phyloP scores from a whole-genome alignment of 2,797 vertebrate species.

The Buceros bicornis region DNA sequence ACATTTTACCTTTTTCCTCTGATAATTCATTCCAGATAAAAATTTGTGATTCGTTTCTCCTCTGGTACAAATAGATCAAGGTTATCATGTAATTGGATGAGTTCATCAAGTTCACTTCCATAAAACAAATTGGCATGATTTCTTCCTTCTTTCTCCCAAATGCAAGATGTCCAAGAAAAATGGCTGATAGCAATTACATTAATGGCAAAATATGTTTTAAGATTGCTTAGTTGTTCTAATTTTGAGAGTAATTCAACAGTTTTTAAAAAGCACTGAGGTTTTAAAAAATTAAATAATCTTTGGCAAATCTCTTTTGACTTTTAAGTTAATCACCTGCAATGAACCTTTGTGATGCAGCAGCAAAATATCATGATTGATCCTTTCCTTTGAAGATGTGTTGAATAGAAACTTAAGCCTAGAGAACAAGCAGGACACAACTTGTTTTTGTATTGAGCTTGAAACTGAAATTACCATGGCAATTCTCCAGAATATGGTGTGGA shows the following conservation, averaged over 20 bases:
- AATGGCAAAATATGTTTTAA: slow-evolving; percentile 36
- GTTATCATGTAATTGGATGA: slow-evolving; percentile 6
- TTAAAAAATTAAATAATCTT: not conserved
- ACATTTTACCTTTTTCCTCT: slow-evolving; percentile 9
- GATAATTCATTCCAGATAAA: slow-evolving; percentile 27
- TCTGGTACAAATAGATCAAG: slow-evolving; percentile 17
- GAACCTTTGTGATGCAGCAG: not conserved
- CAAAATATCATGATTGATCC: not conserved
- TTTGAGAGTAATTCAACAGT: not conserved
- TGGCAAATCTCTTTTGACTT: not conserved
- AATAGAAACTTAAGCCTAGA: not conserved
- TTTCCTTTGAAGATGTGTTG: not conserved
- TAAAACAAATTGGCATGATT: slow-evolving; percentile 15
- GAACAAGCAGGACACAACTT: not conserved
- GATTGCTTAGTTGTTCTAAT: not conserved
- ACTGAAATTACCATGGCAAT: not conserved
- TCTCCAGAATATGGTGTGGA: not conserved
- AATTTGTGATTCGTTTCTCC: not conserved
- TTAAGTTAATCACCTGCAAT: not conserved
- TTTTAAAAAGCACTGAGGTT: not conserved
- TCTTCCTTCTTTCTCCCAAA: slow-evolving; percentile 16
- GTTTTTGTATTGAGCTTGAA: not conserved
- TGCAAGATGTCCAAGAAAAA: slow-evolving; percentile 42
- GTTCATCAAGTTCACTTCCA: slow-evolving; percentile 12
- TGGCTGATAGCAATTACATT: slow-evolving; percentile 46